These are phyloP conservation scores for Lophotriccus pileatus DNA, from an alignment of 2,797 vertebrate genomes.

Conservation along the genomic window DNA sequence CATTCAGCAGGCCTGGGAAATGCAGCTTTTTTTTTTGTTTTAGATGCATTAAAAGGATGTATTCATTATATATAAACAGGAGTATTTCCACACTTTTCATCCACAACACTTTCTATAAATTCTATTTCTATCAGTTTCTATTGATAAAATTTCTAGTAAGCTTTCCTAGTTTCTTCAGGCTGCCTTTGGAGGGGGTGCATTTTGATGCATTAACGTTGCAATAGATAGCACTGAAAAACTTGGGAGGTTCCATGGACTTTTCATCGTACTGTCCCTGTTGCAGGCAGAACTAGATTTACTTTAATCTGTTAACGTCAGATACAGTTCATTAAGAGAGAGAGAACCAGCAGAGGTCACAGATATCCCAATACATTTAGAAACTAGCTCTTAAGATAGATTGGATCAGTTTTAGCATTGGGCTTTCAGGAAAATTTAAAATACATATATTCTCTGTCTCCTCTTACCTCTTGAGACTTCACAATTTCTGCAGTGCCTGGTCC, in stretches of 20 bases:
- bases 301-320: not conserved
- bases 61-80: accelerated
- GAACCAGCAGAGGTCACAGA: not conserved
- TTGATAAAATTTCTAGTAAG: not conserved
- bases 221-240: not conserved
- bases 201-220: not conserved
- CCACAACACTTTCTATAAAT: not conserved
- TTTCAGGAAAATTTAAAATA: not conserved
- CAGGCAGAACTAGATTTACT: not conserved
- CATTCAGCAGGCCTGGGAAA: not conserved
- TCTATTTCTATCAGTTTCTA: not conserved
- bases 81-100: not conserved
- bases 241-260: not conserved
- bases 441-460: not conserved
- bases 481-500: not conserved
- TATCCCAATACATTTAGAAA: not conserved
- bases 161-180: not conserved
- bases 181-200: not conserved
- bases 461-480: not conserved
- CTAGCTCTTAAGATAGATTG: accelerated
- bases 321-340: not conserved
- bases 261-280: not conserved
- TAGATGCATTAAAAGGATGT: not conserved
- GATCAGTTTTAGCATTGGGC: not conserved
- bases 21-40: not conserved